Evolutionary conservation across 2,113 vertebrate species (phyloP).

Genomic region (Murina feae): DNA sequence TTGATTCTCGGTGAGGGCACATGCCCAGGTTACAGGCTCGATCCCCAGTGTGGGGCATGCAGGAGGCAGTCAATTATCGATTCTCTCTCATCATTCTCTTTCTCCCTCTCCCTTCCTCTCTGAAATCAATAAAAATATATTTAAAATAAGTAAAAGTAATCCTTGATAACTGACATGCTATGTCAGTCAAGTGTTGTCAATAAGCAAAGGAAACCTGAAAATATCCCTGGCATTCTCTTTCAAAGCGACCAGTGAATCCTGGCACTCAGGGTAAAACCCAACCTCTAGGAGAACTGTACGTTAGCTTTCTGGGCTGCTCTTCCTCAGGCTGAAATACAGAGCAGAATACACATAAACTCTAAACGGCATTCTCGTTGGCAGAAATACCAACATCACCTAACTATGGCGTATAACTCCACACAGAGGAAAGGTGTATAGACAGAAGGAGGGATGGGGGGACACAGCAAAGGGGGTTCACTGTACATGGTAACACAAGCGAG

Average conservation of each 20-base stretch:
- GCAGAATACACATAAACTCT: slow-evolving; percentile 69
- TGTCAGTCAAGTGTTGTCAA: slow-evolving; percentile 42
- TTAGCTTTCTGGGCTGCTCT: slow-evolving; percentile 70
- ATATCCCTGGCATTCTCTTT: slow-evolving; percentile 68
- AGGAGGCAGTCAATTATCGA: no score
- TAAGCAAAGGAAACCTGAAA: slow-evolving; percentile 52
- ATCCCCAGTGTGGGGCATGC: no score
- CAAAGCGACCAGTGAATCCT: slow-evolving; percentile 49
- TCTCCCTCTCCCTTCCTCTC: no score
- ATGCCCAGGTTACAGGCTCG: no score
- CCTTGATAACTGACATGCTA: slow-evolving; percentile 44
- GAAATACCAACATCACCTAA: slow-evolving; percentile 64
- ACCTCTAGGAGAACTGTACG: slow-evolving; percentile 55
- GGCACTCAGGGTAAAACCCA: slow-evolving; percentile 13
- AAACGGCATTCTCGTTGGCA: slow-evolving; percentile 75
- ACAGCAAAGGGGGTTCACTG: slow-evolving; percentile 65
- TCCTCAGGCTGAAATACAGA: slow-evolving; percentile 68
- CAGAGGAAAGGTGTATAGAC: slow-evolving; percentile 61
- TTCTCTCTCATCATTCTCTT: no score
- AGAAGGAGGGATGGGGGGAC: neutral
- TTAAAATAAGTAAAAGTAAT: no score
- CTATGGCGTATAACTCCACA: slow-evolving; percentile 66
- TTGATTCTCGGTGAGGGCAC: no score
- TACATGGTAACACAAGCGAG: slow-evolving; percentile 56
- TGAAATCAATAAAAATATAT: no score